Base-by-base conservation (phyloP, 2,113 vertebrate genomes). In the Ascaphus truei region DNA sequence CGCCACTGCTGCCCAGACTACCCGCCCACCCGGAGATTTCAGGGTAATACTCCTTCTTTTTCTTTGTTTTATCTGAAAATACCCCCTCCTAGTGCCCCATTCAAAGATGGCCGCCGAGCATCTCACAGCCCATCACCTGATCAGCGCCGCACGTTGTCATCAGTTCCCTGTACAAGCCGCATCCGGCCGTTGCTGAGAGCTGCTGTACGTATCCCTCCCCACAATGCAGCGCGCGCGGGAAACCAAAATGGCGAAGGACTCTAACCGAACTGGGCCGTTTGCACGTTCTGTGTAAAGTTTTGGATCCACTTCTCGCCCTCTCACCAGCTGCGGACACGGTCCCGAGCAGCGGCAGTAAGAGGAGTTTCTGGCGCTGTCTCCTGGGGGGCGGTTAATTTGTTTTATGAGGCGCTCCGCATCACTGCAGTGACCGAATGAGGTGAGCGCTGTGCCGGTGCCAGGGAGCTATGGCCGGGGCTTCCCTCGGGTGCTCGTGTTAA, bases 221-320 rank as follows among this genome's bases (percentile, higher is more conserved):
- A 94, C 36, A 91, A 93, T 95, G 92, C 93, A 93, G 73, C 80
- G 79, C 79, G 79, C 78, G 93, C 93, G 93, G 93, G 92, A 94
- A 95, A 94, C 88, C 86, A 95, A 95, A 93, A 95, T 95, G 93
- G 93, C 93, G 93, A 90, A 89, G 73, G 84, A 77, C 74, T 75
- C 41, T 73, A 74, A 73, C 76, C 71, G 60, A 71, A 73, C 71
- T 43, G 66, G 74, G 72, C 60, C 66, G 75, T 27, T 50, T 23
- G 68, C 73, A 62, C 26, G 16, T 6, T 13, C 6, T 27, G 20
- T 60, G 43, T 69, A 37, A 48, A 18, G n/a, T n/a, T n/a, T 0
- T 4, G 15, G 11, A 34, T 10, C 55, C n/a, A 23, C 3, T 11
- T 29, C 56, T 10, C 15, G 52, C 51, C 59, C 18, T 31, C 72